Base-by-base conservation (phyloP, 2,797 vertebrate genomes). In the Aphelocoma californica region DNA sequence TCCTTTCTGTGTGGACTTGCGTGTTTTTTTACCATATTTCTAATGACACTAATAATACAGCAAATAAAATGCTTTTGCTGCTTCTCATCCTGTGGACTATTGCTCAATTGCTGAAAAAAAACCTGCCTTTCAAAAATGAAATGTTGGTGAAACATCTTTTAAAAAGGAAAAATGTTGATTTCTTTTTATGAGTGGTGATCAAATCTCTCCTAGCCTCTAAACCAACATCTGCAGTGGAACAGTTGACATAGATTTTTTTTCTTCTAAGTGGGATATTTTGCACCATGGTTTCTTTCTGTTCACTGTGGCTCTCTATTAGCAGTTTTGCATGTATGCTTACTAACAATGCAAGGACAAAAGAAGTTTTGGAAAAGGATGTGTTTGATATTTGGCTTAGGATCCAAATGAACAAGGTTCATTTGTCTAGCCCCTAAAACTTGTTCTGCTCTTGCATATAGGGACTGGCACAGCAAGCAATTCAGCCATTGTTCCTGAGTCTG, bases 31-130 rank as follows among this genome's bases (percentile, higher is more conserved):
- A 93, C 74, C 74, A 47, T 93, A 94, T 91, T 95, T 92, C 90
- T 95, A 93, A 94, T 96, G 81, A 86, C 93, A 90, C 88, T 95
- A 96, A 88, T 60, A 60, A 74, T 77, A 92, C 93, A 95, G 93
- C 92, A 96, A 96, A 96, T 96, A 95, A 95, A 96, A 80, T 3
- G 74, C 82, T 96, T 94, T 93, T 97, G 92, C 93, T 94, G 93
- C 91, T 92, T 92, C 88, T 95, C 53, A 25, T 78, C 61, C 77
- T 92, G 85, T 96, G 94, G 91, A 93, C 82, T 48, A 29, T 91
- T 73, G 87, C 51, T 96, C 81, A 93, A 47, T 96, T 88, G 77
- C 77, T 89, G 31, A 32, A 91, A 88, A 65, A 65, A 65, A 45
- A 67, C 19, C 2, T 32, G 23, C 20, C 7, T 88, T 40, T 78